Percentiles rank a stretch among this genome's conserved stretches.
Conservation (phyloP, 2,888 invertebrate species). For the Athalia circularis region DNA sequence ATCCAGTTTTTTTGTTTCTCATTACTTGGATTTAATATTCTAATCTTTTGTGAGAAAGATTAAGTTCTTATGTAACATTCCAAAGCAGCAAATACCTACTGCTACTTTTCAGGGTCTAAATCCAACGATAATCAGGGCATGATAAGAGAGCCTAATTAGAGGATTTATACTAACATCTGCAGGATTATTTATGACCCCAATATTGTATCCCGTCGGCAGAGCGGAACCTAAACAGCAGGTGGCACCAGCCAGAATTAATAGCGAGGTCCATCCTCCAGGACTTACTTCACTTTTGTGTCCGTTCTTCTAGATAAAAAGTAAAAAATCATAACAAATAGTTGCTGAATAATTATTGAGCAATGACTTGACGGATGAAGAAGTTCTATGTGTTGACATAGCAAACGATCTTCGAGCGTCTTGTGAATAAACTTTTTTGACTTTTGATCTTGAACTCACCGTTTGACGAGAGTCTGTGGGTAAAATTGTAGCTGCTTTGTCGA, state of each 20-base stretch:
- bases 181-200: slow-evolving; percentile 91
- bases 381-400: neutral
- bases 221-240: slow-evolving; percentile 87
- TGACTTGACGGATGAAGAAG: too few relatives aligned
- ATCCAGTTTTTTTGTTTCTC: neutral
- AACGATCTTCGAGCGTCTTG: too few relatives aligned
- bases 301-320: slow-evolving; percentile 25
- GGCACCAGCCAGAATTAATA: slow-evolving; percentile 81
- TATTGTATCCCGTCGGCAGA: slow-evolving; percentile 89
- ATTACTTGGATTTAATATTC: neutral
- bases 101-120: neutral
- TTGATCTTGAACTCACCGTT: neutral
- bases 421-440: neutral
- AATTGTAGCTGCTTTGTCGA: slow-evolving; percentile 21
- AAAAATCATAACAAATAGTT: neutral
- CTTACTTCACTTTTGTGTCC: slow-evolving; percentile 45
- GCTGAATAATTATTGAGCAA: neutral
- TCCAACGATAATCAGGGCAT: slow-evolving; percentile 6
- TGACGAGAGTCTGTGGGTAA: neutral
- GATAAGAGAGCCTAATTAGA: neutral
- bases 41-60: neutral
- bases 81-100: neutral
- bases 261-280: slow-evolving; percentile 79
- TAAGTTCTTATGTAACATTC: slow-evolving; percentile 9
- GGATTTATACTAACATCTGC: slow-evolving; percentile 78